A percentile compares a stretch with the other conserved stretches of the same genome.
Evolutionary conservation across 2,888 invertebrate species (phyloP).

Genomic region (Smittia aterrima): DNA sequence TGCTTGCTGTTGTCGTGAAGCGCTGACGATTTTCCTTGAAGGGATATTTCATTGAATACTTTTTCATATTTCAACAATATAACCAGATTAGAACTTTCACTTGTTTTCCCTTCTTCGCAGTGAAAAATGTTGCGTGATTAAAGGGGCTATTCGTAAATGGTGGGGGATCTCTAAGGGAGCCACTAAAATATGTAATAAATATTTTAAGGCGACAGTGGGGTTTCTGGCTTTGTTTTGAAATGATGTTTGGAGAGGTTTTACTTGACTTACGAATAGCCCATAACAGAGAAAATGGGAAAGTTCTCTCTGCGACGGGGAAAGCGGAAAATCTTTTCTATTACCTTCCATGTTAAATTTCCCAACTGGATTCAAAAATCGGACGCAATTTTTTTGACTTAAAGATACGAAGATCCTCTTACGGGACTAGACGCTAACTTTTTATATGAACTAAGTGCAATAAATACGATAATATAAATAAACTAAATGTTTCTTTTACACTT

Average conservation of each 20-base stretch:
- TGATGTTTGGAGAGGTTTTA: no score
- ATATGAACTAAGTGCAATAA: conserved; percentile 34
- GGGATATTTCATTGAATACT: not conserved
- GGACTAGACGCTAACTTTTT: conserved; percentile 7
- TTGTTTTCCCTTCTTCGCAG: not conserved
- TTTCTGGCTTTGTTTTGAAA: no score
- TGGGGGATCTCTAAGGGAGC: no score
- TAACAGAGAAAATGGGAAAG: conserved; percentile 34
- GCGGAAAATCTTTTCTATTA: conserved; percentile 29
- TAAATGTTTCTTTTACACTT: conserved; percentile 17
- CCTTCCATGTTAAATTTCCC: conserved; percentile 41
- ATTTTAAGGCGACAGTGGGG: no score
- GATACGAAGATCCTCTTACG: not conserved
- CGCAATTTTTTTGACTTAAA: not conserved
- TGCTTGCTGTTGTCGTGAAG: not conserved
- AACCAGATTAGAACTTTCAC: conserved; percentile 12
- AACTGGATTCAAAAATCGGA: not conserved
- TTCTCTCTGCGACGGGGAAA: conserved; percentile 20
- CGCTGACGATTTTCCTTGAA: not conserved
- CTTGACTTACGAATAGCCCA: no score
- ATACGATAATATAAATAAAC: conserved; percentile 37
- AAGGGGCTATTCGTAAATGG: no score
- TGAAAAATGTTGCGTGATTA: conserved; percentile 28
- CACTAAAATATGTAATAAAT: no score
- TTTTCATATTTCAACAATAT: not conserved